Conservation (phyloP, 2,113 vertebrate genomes). For the Nothobranchius kuhntae region DNA sequence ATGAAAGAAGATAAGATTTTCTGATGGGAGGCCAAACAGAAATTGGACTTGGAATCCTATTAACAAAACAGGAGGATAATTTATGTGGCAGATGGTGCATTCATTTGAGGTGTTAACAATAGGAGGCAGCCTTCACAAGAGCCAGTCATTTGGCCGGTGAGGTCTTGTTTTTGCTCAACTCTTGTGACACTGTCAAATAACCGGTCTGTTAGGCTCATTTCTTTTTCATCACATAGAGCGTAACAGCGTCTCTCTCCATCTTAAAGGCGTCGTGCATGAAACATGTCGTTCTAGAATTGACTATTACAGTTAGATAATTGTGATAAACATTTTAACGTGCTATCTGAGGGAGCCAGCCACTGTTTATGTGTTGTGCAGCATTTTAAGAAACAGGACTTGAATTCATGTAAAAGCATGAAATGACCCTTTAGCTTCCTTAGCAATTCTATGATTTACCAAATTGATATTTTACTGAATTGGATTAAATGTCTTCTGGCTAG, state of each 20-base stretch:
- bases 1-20: slow-evolving; percentile 36
- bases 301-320: slow-evolving; percentile 2
- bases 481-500: neutral
- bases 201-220: slow-evolving; percentile 16
- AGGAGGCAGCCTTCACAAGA: slow-evolving; percentile 51
- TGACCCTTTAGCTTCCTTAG: neutral
- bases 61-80: slow-evolving; percentile 32
- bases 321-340: slow-evolving; percentile 1
- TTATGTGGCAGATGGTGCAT: slow-evolving; percentile 58
- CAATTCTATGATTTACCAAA: neutral
- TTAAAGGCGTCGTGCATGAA: neutral
- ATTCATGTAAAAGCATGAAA: neutral
- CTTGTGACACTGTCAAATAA: slow-evolving; percentile 38
- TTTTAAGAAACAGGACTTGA: neutral
- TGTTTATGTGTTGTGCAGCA: neutral
- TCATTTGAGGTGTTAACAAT: slow-evolving; percentile 49
- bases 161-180: slow-evolving; percentile 49
- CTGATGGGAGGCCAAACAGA: slow-evolving; percentile 34
- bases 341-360: neutral
- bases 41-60: slow-evolving; percentile 42
- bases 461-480: neutral
- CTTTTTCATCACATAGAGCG: slow-evolving; percentile 27
- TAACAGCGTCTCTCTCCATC: slow-evolving; percentile 3
- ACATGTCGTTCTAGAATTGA: slow-evolving; percentile 7
- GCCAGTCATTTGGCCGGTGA: slow-evolving; percentile 43